A percentile compares a stretch with the other conserved stretches of the same genome.
These are phyloP conservation scores for Glaucomys volans DNA, from an alignment of 2,113 vertebrate genomes.

Conservation along the genomic window DNA sequence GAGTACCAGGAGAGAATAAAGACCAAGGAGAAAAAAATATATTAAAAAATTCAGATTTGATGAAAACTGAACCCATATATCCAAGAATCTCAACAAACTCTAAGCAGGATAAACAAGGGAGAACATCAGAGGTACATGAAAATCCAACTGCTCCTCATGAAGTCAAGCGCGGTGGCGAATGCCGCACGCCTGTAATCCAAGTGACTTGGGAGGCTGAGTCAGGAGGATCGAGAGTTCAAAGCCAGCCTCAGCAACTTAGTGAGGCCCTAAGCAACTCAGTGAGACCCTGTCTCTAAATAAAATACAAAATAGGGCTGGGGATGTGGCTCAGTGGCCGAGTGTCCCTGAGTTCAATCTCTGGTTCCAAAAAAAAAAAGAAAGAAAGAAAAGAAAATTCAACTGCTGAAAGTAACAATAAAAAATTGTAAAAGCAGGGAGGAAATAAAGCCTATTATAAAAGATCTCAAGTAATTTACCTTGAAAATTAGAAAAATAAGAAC, in stretches of 20 bases:
- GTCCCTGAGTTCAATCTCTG: too few relatives aligned
- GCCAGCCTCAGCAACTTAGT: too few relatives aligned
- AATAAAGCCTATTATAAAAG: not conserved
- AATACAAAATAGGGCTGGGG: too few relatives aligned
- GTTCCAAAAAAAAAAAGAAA: too few relatives aligned
- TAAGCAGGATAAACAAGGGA: not conserved
- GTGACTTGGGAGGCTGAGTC: too few relatives aligned
- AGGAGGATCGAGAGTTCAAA: too few relatives aligned
- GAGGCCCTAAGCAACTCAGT: too few relatives aligned
- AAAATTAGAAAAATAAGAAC: slow-evolving; percentile 35
- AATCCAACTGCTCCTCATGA: not conserved
- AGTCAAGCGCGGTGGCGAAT: too few relatives aligned
- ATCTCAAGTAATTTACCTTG: not conserved
- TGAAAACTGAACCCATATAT: not conserved
- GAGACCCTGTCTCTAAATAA: too few relatives aligned
- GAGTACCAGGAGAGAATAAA: not conserved
- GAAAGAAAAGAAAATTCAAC: not conserved
- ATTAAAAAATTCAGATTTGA: not conserved
- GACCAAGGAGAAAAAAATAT: not conserved
- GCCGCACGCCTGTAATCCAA: too few relatives aligned
- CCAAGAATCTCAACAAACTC: not conserved
- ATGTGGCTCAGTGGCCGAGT: too few relatives aligned
- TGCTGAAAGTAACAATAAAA: not conserved
- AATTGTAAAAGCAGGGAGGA: not conserved
- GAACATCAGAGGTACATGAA: not conserved